Base-by-base conservation (phyloP, 2,888 invertebrate species). In the Phengaris alcon region DNA sequence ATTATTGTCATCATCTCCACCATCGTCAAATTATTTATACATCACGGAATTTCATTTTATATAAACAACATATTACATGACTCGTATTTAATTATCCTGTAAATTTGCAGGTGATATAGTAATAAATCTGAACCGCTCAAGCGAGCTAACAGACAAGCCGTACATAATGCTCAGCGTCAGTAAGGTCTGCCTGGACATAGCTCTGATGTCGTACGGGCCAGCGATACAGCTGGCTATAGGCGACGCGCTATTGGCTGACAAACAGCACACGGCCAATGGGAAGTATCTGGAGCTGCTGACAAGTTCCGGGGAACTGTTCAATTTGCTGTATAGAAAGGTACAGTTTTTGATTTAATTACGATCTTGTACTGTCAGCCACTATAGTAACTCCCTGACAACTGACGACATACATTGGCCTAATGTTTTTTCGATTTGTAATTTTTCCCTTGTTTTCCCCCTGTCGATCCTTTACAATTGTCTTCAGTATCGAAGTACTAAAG, bases 201-300 rank as follows among this genome's bases (percentile, higher is more conserved):
- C 97, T 0, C 89, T 96, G 51, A 96, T 97, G 95, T 95, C 95
- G 79, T 97, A 95, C 84, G 97, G 97, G 0, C 96, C 97, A 0
- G 97, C 97, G 0, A 89, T 96, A 59, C 97, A 97, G 87, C 93
- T 97, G 77, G 84, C 89, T 0, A 77, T 90, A 13, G 82, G 83
- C 2, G 84, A 80, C 12, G 85, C 86, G 8, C 76, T 87, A 76
- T 86, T 97, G 55, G 95, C 96, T 0, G 97, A 97, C 85, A 97
- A 97, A 86, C 94, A 96, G 76, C 97, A 97, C 81, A 95, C 95
- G 76, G 90, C 94, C 64, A 95, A 95, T n/a, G 97, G 97, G 15
- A 96, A 97, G 83, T 97, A 97, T 82, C 87, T 97, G 78, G 97
- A 97, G 85, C 89, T 97, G 72, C 88, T 97, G 74, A 95, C 95